A percentile compares a stretch with the other conserved stretches of the same genome.
Conservation (phyloP, 1,140 invertebrate species). For the Heliconius nattereri region DNA sequence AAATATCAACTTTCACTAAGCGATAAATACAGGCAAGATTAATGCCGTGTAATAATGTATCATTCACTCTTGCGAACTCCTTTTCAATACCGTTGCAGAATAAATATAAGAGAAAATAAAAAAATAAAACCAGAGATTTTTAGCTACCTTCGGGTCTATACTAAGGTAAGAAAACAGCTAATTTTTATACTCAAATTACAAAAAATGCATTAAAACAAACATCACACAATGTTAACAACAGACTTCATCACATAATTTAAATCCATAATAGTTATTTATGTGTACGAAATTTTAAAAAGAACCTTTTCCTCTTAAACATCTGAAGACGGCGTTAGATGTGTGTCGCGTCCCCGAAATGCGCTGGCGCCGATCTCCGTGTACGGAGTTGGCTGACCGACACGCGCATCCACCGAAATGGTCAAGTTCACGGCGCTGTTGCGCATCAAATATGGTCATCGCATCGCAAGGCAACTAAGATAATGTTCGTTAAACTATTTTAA, state of each 20-base stretch:
- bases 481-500: background rate
- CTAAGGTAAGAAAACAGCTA: no score
- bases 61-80: conserved; percentile 3
- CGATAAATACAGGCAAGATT: background rate
- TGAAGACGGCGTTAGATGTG: background rate
- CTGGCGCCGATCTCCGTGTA: conserved; percentile 45
- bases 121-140: no score
- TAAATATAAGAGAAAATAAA: background rate
- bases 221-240: background rate
- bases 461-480: conserved; percentile 34
- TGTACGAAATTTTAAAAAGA: background rate
- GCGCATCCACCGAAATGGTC: conserved; percentile 64
- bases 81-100: background rate
- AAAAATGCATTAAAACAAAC: background rate
- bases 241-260: no score
- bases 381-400: conserved; percentile 54
- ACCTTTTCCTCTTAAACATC: background rate
- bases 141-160: no score
- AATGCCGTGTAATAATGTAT: background rate
- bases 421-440: conserved; percentile 61
- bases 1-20: conserved; percentile 14
- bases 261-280: background rate
- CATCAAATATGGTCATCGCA: conserved; percentile 46
- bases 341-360: conserved; percentile 18
- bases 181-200: background rate